Percentiles rank a stretch among this genome's conserved stretches.
phyloP scores from a whole-genome alignment of 2,888 invertebrate species.

The Drosophila antonietae region DNA sequence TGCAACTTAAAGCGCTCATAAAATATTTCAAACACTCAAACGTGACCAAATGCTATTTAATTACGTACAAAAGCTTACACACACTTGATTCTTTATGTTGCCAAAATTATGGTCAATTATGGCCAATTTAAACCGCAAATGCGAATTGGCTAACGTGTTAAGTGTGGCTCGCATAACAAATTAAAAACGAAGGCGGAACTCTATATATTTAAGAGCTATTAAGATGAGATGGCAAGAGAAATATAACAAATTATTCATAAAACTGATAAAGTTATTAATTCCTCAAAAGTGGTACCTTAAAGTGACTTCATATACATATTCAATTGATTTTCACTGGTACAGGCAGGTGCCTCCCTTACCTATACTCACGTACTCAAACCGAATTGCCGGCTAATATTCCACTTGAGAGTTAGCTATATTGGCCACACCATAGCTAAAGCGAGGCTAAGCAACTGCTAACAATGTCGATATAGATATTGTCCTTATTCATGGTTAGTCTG shows the following conservation, averaged over 20 bases:
- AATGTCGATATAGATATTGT: slow-evolving; percentile 49
- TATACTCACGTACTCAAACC: slow-evolving; percentile 46
- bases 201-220: slow-evolving; percentile 14
- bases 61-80: slow-evolving; percentile 30
- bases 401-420: slow-evolving; percentile 46
- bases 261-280: background rate
- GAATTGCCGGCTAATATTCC: slow-evolving; percentile 71
- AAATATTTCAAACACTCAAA: slow-evolving; percentile 65
- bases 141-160: slow-evolving; percentile 56
- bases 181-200: background rate
- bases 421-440: background rate
- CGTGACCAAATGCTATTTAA: slow-evolving; percentile 64
- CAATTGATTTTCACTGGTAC: background rate
- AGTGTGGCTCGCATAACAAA: slow-evolving; percentile 45
- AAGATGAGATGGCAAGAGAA: background rate
- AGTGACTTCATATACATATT: background rate
- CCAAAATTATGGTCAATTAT: slow-evolving; percentile 66
- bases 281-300: background rate
- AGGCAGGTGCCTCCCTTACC: slow-evolving; percentile 39
- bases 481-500: slow-evolving; percentile 57
- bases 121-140: slow-evolving; percentile 55
- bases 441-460: slow-evolving; percentile 9
- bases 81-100: slow-evolving; percentile 19
- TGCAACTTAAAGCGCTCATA: slow-evolving; percentile 56
- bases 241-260: background rate